A percentile compares a stretch with the other conserved stretches of the same genome.
These are phyloP conservation scores for Tenthredo mesomela DNA, from an alignment of 2,888 invertebrate species.

Conservation along the genomic window DNA sequence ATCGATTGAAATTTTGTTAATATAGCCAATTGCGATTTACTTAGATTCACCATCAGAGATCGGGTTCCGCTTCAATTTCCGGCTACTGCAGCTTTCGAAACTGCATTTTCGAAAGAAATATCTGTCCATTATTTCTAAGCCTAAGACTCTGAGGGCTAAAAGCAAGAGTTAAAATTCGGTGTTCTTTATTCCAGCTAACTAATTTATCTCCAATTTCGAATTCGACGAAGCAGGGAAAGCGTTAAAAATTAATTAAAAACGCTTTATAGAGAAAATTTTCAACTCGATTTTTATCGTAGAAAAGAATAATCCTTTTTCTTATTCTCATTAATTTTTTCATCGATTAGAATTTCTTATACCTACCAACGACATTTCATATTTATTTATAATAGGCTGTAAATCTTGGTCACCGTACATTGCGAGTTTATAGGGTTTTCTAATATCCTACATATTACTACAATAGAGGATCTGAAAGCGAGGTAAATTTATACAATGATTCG, in stretches of 20 bases:
- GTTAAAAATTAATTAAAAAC: constrained; percentile 52
- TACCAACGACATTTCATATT: neutral
- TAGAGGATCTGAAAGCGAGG: neutral
- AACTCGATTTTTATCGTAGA: neutral
- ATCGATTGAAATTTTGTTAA: neutral
- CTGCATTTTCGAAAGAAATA: neutral
- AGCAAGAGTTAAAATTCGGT: neutral
- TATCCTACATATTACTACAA: neutral
- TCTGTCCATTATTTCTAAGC: neutral
- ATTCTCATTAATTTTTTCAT: constrained; percentile 1
- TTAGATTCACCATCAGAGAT: neutral
- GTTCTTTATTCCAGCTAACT: constrained; percentile 24
- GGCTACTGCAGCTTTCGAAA: neutral
- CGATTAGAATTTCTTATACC: neutral
- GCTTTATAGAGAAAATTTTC: constrained; percentile 54
- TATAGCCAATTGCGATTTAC: neutral
- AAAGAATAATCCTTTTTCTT: constrained; percentile 49
- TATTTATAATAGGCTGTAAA: neutral
- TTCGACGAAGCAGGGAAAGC: constrained; percentile 47
- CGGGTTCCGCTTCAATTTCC: constrained; percentile 1
- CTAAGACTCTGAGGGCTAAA: neutral
- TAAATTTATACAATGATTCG: constrained; percentile 2
- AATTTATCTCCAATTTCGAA: constrained; percentile 35
- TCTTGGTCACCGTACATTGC: neutral
- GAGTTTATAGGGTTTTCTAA: neutral